These are phyloP conservation scores for Laticauda colubrina DNA, from an alignment of 2,113 vertebrate genomes.

Conservation along the genomic window DNA sequence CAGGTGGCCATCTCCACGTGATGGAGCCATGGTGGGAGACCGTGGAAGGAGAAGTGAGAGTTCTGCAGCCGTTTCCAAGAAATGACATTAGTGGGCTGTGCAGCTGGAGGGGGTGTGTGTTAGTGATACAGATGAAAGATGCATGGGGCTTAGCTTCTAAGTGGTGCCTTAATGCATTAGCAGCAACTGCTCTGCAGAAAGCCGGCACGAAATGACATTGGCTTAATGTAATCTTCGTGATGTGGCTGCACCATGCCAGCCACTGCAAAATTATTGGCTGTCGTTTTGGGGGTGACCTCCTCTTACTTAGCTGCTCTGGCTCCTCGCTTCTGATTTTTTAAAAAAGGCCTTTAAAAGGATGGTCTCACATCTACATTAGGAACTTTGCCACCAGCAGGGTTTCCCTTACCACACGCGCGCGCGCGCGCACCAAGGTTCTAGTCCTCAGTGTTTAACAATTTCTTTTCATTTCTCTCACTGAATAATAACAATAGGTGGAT, in stretches of 20 bases:
- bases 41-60: accelerated
- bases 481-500: background rate
- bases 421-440: background rate
- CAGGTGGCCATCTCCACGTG: background rate
- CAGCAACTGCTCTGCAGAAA: background rate
- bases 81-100: background rate
- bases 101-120: background rate
- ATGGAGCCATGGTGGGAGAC: background rate
- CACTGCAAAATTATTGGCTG: background rate
- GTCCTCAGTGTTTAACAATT: background rate
- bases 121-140: constrained; percentile 15
- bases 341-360: too few species aligned
- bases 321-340: background rate
- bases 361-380: background rate
- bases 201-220: accelerated
- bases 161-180: constrained; percentile 39
- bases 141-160: constrained; percentile 25
- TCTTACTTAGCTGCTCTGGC: too few species aligned
- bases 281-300: background rate
- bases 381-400: background rate
- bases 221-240: constrained; percentile 17
- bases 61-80: background rate
- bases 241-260: constrained; percentile 15
- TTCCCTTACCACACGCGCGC: background rate
- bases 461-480: background rate